Base-by-base conservation (phyloP, 2,113 vertebrate genomes). In the Peucedramus taeniatus region DNA sequence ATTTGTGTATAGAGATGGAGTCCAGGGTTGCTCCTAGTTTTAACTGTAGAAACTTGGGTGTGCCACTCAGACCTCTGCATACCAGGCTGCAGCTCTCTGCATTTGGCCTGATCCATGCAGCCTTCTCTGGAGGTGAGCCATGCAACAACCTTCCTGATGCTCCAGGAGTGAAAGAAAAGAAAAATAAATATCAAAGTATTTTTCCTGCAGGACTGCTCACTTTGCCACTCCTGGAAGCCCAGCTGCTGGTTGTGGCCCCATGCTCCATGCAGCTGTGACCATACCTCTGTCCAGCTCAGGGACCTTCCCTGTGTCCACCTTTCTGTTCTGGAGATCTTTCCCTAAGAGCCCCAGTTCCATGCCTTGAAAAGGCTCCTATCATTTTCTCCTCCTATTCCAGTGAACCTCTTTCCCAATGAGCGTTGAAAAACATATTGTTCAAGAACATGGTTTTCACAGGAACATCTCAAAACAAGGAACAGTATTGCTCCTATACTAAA, bases 201-300 rank as follows among this genome's bases (percentile, higher is more conserved):
- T 27, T 79, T 69, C 71, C 35, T 6, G 5, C 57, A 30, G 35
- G 50, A 69, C 42, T 54, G 50, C 68, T 39, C 4, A 2, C 39
- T 57, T 78, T 42, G 56, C 16, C 7, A 3, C 51, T 74, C 10
- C 35, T 66, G 64, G 60, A 93, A 33, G 42, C 64, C 35, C 33
- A 21, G 64, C 20, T 75, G 47, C 19, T 3, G 8, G 54, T 12
- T 16, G 23, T 65, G 18, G 51, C 26, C 28, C 4, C 0, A 0
- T 27, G 85, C 66, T 92, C 45, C 0, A 0, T 40, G 72, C n/a
- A 64, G 40, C 61, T 10, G 1, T 31, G 28, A 27, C 65, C 39
- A 13, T 39, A 65, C 44, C 31, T 70, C 31, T 37, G 8, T 64
- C 66, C 40, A 8, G 4, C 56, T 40, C 23, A 8, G 6, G 37